A percentile compares a stretch with the other conserved stretches of the same genome.
Conservation (phyloP, 2,888 invertebrate genomes). For the Lumbricus terrestris region DNA sequence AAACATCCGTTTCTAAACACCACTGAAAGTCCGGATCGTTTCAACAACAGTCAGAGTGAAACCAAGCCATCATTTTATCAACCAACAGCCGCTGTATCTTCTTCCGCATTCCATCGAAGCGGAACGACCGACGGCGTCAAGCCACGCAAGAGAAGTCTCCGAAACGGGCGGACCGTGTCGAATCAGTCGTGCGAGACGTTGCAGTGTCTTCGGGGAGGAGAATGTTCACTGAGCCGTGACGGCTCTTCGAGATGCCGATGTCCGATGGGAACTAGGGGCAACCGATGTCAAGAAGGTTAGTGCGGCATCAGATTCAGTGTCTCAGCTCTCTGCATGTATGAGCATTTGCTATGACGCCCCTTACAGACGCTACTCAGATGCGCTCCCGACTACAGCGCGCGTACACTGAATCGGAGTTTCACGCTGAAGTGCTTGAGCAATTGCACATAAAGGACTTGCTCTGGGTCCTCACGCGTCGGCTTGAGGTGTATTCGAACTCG, state of each 20-base stretch:
- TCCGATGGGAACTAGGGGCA: neutral
- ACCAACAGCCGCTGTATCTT: neutral
- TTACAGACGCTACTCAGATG: no score
- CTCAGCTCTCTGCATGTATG: neutral
- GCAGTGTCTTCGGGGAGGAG: neutral
- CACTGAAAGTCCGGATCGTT: neutral
- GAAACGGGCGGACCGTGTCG: neutral
- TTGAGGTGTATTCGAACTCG: no score
- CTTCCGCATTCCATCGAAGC: neutral
- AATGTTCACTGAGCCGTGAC: neutral
- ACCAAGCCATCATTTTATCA: neutral
- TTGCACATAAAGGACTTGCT: no score
- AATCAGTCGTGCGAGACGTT: neutral
- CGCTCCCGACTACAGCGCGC: no score
- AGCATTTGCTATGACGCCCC: no score
- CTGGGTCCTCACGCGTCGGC: no score
- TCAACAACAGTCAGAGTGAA: no score
- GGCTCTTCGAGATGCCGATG: neutral
- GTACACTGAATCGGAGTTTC: no score
- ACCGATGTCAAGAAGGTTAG: neutral
- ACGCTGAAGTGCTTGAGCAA: no score
- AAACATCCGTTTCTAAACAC: neutral
- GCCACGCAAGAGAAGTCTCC: neutral
- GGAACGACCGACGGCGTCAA: neutral
- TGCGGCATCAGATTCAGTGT: neutral